Evolutionary conservation across 2,797 vertebrate genomes (phyloP), one percentile per base, ranked within the genome.

Genomic region (Acanthurus lineatus): DNA sequence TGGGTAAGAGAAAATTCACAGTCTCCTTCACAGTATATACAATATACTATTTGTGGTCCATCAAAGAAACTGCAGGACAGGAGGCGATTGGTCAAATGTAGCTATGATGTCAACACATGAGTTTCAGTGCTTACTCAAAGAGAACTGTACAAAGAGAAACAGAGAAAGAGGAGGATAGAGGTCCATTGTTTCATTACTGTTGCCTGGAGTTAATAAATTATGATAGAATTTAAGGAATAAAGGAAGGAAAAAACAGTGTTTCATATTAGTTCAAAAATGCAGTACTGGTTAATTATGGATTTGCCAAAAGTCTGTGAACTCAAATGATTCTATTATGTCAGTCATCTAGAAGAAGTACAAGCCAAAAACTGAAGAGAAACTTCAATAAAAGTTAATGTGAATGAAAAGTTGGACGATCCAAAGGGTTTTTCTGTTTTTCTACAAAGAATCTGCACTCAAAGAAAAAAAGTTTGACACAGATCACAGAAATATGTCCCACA

Each of bases 21-120:
- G 11, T 42, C 40, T 42, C 40, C 40, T 35, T 12, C 40, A 42
- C 9, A 42, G 40, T 62, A 76, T 35, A 14, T 22, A 22, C 51
- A 53, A 22, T 22, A 53, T 72, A 44, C 5, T 66, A 42, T 44
- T 48, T 40, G 22, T 60, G 51, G 32, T 66, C 62, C 42, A 83
- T 69, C 48, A 67, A 83, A 72, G 20, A 73, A 57, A 63, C 42
- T 42, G 52, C 58, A 69, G 22, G 42, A 76, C 22, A 86, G 63
- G 32, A 19, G 61, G 9, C 69, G 10, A 73, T 48, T 48, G 58
- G 48, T 48, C 58, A 76, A 82, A 71, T 38, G 58, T 42, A 65
- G 40, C 47, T 57, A 20, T 73, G 47, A 65, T 72, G 70, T 79
- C 73, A 80, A 17, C 6, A 7, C 0, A 1, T 0, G 7, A 42